Evolutionary conservation across 2,888 invertebrate species (phyloP).

Genomic region (Machimus rusticus): DNA sequence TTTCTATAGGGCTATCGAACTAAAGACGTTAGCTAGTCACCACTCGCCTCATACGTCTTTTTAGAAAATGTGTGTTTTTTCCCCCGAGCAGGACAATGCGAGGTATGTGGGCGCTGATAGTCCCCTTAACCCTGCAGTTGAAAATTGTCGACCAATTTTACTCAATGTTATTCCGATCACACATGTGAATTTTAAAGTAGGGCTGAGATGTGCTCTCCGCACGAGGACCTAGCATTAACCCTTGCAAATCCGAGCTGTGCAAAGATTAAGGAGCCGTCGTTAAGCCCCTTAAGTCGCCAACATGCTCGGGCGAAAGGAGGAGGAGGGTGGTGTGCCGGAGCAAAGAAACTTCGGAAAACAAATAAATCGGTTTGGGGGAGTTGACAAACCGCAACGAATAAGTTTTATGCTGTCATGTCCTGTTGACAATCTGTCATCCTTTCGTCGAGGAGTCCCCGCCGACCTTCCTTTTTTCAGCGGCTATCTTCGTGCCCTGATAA

Average conservation of each 20-base stretch:
- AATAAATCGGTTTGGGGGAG: conserved; percentile 44
- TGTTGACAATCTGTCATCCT: conserved; percentile 49
- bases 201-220: background rate
- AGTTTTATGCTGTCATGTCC: conserved; percentile 45
- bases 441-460: background rate
- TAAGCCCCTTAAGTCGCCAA: conserved; percentile 12
- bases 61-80: background rate
- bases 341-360: conserved; percentile 32
- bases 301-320: conserved; percentile 3
- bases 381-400: conserved; percentile 45
- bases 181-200: conserved; percentile 34
- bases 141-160: background rate
- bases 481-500: background rate
- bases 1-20: background rate
- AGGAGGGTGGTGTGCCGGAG: background rate
- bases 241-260: conserved; percentile 26
- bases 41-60: background rate
- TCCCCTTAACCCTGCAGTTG: background rate
- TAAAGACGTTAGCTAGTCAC: background rate
- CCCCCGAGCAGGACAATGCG: background rate
- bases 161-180: conserved; percentile 34
- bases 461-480: background rate
- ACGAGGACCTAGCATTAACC: conserved; percentile 25
- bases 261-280: conserved; percentile 12
- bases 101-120: background rate